Evolutionary conservation across 2,113 vertebrate species (phyloP).

Genomic region (Peromyscus leucopus): DNA sequence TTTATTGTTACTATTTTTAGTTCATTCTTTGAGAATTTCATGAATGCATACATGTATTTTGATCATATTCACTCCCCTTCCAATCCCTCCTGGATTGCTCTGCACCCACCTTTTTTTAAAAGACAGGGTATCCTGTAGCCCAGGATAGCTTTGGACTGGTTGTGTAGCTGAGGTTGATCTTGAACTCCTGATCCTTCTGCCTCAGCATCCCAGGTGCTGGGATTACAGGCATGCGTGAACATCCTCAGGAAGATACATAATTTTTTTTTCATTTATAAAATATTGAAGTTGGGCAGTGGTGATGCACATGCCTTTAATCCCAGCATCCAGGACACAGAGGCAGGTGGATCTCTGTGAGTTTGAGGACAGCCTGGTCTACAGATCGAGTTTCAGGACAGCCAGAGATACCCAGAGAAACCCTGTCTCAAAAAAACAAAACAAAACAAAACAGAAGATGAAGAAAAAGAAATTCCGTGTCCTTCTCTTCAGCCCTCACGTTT

Average conservation of each 20-base stretch:
- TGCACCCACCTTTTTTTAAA: neutral
- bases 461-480: neutral
- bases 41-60: neutral
- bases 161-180: neutral
- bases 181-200: neutral
- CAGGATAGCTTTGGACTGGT: too few relatives aligned
- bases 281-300: neutral
- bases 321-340: too few relatives aligned
- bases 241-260: neutral
- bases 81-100: neutral
- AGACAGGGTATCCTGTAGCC: neutral
- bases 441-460: too few relatives aligned
- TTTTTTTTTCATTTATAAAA: conserved; percentile 36
- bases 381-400: too few relatives aligned
- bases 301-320: too few relatives aligned
- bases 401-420: neutral
- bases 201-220: neutral
- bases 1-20: neutral
- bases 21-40: neutral
- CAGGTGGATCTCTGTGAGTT: too few relatives aligned
- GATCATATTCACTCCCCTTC: neutral
- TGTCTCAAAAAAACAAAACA: neutral
- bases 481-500: neutral
- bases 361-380: too few relatives aligned
- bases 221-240: neutral